Base-by-base conservation (phyloP, 1,140 invertebrate species). In the Dinoponera quadriceps region DNA sequence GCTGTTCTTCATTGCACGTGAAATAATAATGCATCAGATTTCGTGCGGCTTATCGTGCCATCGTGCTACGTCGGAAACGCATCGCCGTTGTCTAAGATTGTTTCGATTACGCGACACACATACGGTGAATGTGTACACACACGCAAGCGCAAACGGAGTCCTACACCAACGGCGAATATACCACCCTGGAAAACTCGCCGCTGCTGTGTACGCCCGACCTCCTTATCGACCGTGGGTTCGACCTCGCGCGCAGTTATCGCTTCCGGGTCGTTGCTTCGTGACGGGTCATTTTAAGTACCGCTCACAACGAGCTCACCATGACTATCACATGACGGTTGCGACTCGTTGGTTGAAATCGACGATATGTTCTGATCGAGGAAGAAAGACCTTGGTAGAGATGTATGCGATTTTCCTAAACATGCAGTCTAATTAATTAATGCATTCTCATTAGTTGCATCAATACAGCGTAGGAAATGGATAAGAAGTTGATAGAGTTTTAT, bases 191-290 rank as follows among this genome's bases (percentile, higher is more conserved):
- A 81, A 89, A 83, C 57, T n/a, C 27, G 60, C 33, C 22, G 73
- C 14, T 74, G 49, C 73, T 60, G 80, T 88, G 77, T 75, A 74
- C 81, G 83, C 55, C 82, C 89, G 90, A 91, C 91, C 90, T 92
- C 89, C 84, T 92, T 91, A 92, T 91, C 91, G 91, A 92, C 72
- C 91, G 85, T 89, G 88, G 82, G 83, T 86, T 90, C 89, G 88
- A 89, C 88, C 89, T 90, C 88, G 86, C 78, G 84, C 82, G 54
- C 73, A 87, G 82, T 90, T 91, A 90, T 91, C 90, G 89, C 92
- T 92, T 91, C 90, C 88, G 91, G 91, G 90, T 88, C 91, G 90
- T 90, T 91, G 90, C 91, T 90, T 91, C 91, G 84, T 88, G 88
- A 88, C 83, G 87, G 88, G 87, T 89, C 88, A 89, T 85, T 89